Base-by-base conservation (phyloP, 64 coral and sea anemone genomes). In the Actinia equina region DNA sequence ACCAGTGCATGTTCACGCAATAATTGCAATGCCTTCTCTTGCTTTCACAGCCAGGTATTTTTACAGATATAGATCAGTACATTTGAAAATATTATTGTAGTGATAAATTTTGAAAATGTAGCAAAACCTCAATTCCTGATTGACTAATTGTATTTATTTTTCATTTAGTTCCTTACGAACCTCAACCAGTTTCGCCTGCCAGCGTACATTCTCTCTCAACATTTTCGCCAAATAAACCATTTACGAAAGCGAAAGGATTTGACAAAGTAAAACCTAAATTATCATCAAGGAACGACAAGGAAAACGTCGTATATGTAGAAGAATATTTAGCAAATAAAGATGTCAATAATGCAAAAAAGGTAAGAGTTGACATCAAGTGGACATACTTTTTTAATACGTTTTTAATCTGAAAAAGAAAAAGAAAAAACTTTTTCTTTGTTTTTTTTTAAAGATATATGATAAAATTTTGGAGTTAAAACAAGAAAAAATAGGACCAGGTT, bases 391-490 rank as follows among this genome's bases (percentile, higher is more conserved):
- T 37, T 37, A 37, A 37, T 37, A 37, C 30, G 30, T 37, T 37
- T 37, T 37, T 37, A 37, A 37, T 37, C 30, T 37, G 0, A 37
- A 37, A 37, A 37, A 37, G 0, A 37, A 37, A 37, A 37, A 37
- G 60, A 43, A 86, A 64, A 46, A 86, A 16, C 20, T 26, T 63
- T 87, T 17, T 37, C 30, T 17, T 20, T 19, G 15, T 2, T 81
- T 81, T 81, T 1, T 55, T 49, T 49, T 49, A 4, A 49, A 96
- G 94, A 83, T 96, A 85, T 96, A 93, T 85, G 90, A 86, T 19
- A 96, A 90, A 71, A 89, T 96, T 49, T 86, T 85, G 59, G 94
- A 96, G 45, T 80, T 96, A 20, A 89, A 96, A 76, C 88, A 87
- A 64, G 91, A 91, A 42, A 83, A 85, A 23, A 59, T 88, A 20